Base-by-base conservation (phyloP, 2,888 invertebrate species). In the Torymus tubicola region DNA sequence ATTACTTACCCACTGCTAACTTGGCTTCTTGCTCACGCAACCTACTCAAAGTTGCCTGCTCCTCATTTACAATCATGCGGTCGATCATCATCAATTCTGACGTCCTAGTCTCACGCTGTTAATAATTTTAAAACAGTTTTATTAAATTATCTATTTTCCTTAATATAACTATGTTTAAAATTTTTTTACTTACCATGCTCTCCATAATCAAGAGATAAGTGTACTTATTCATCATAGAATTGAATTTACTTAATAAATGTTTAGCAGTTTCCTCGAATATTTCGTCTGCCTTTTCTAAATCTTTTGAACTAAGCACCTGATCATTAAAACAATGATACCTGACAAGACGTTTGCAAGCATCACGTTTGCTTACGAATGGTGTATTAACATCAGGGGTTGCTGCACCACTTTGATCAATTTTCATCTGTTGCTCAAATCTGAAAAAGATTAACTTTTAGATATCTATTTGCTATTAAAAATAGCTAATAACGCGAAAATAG, bases 1-100 rank as follows among this genome's bases (percentile, higher is more conserved):
- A 8, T 67, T 52, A 80, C 85, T 83, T 87, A 90, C 90, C 90
- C 79, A 83, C 87, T 70, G 87, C 86, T 11, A 76, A 12, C 86
- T 89, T 90, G 78, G 89, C 89, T 83, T 91, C 90, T 83, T 94
- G 93, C 74, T 93, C 93, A 67, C 93, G 92, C 83, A 94, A 90
- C 86, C 92, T 92, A 73, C 93, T 93, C 65, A 96, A 91, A 79
- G 94, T 93, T 81, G 92, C 92, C 85, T 94, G 94, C 82, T 96
- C 94, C 86, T 96, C 96, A 18, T 94, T 93, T 65, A 95, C 93
- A 88, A 95, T 94, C 90, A 95, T 92, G 77, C 95, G 92, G 86
- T 96, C 94, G 81, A 96, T 92, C 94, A 96, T 95, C 91, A 96
- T 94, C 79, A 94, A 89, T 89, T 96, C 96, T 0, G 96, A 94